These are phyloP conservation scores for Botia almorhae DNA, from an alignment of 2,797 vertebrate genomes.

Conservation along the genomic window DNA sequence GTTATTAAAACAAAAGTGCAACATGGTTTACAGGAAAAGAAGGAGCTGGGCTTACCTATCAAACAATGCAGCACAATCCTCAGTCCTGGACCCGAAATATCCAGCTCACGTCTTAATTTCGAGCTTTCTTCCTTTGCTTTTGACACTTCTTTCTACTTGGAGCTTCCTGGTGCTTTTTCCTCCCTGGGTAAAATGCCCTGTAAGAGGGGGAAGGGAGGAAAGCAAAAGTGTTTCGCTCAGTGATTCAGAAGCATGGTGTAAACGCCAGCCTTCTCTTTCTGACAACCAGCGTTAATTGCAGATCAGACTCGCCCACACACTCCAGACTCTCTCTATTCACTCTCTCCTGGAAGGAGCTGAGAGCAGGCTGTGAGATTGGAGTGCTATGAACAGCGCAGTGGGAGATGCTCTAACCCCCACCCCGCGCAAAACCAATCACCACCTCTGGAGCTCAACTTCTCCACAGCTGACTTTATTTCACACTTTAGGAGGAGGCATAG, in stretches of 20 bases:
- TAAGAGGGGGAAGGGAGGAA: slow-evolving; percentile 70
- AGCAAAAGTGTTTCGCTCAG: slow-evolving; percentile 76
- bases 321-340: slow-evolving; percentile 69
- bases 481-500: slow-evolving; percentile 54
- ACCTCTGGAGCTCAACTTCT: slow-evolving; percentile 70
- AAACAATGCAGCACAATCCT: slow-evolving; percentile 71
- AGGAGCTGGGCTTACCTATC: slow-evolving; percentile 70
- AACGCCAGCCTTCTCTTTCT: slow-evolving; percentile 83
- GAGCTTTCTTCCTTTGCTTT: slow-evolving; percentile 72
- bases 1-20: slow-evolving; percentile 35
- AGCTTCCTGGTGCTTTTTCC: slow-evolving; percentile 75
- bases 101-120: slow-evolving; percentile 71
- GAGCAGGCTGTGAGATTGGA: slow-evolving; percentile 76
- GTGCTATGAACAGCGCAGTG: slow-evolving; percentile 78
- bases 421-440: slow-evolving; percentile 71
- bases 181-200: slow-evolving; percentile 75
- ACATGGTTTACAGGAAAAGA: slow-evolving; percentile 9
- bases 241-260: slow-evolving; percentile 81
- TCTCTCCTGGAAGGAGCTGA: slow-evolving; percentile 76
- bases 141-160: slow-evolving; percentile 53
- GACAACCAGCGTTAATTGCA: slow-evolving; percentile 84
- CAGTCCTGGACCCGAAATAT: slow-evolving; percentile 71
- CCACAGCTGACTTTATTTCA: slow-evolving; percentile 66
- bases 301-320: slow-evolving; percentile 84
- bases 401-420: slow-evolving; percentile 70